Base-by-base conservation (phyloP, 2,797 vertebrate genomes). In the Tenualosa ilisha region DNA sequence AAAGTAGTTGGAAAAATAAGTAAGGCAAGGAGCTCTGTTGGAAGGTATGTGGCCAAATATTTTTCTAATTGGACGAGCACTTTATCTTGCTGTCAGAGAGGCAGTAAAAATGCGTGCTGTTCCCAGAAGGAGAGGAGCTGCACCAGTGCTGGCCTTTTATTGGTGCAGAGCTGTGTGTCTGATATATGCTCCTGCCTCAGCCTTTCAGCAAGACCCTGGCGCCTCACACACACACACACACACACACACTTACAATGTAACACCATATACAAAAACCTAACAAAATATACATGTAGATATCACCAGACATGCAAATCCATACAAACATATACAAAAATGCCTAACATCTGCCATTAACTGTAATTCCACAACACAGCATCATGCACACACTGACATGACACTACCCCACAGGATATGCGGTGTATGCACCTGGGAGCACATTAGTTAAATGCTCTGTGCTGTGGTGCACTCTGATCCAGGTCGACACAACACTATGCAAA, bases 1-100 rank as follows among this genome's bases (percentile, higher is more conserved):
- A 79, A 79, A 43, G 37, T 91, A 88, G 91, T 91, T 90, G 88
- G 92, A 93, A 93, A 79, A 93, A 93, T 87, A 93, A 93, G 83
- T n/a, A 94, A 93, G 90, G 81, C 86, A 49, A 85, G 89, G 87
- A 91, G 92, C 83, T 86, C 89, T 91, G 89, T 92, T 93, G 91
- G 92, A 93, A 95, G 93, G 93, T 95, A 95, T 93, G 94, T 89
- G 92, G 91, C 93, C 93, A 95, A 96, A 96, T 96, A 95, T 95
- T 96, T 96, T 95, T 96, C 93, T 96, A 96, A 96, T 96, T 96
- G 96, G 95, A 95, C 91, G 92, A 93, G 93, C 93, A 94, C 94
- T 96, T 95, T 93, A 95, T 96, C 95, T 96, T 96, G 93, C 95
- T 96, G 96, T 96, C 96, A 95, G 93, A 93, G 89, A 93, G 88